A percentile compares a stretch with the other conserved stretches of the same genome.
These are phyloP conservation scores for Ptychoptera albimana DNA, from an alignment of 2,888 invertebrate species.

Conservation along the genomic window DNA sequence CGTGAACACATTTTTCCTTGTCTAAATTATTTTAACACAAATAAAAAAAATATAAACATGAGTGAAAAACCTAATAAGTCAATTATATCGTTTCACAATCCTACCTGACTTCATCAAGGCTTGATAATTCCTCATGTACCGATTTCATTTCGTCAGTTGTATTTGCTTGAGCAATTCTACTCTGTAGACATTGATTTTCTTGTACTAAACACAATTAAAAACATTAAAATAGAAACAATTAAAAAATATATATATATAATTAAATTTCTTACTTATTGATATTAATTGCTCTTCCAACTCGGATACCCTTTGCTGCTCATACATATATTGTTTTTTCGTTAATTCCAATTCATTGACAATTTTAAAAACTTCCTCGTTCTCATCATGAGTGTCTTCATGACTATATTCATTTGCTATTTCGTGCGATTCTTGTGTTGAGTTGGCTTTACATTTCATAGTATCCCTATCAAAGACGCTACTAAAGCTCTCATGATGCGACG, in stretches of 20 bases:
- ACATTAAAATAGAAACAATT: neutral
- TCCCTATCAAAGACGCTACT: too few relatives aligned
- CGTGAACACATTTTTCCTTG: constrained; percentile 71
- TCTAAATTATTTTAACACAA: constrained; percentile 32
- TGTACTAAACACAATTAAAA: constrained; percentile 19
- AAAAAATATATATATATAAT: neutral
- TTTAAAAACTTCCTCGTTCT: constrained; percentile 32
- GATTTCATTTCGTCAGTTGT: constrained; percentile 64
- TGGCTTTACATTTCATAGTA: too few relatives aligned
- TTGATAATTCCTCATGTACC: constrained; percentile 67
- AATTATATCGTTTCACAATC: constrained; percentile 9
- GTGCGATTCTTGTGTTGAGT: neutral
- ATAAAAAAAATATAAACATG: constrained; percentile 5
- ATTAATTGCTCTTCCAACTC: constrained; percentile 67
- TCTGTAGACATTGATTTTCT: constrained; percentile 28
- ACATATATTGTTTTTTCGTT: constrained; percentile 45
- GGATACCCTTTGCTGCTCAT: constrained; percentile 54
- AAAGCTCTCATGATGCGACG: too few relatives aligned
- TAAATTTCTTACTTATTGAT: constrained; percentile 27
- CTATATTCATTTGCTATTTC: neutral
- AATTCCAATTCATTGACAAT: constrained; percentile 56
- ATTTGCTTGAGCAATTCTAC: constrained; percentile 24
- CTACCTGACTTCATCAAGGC: constrained; percentile 73
- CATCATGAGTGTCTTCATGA: constrained; percentile 17
- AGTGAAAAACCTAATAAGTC: neutral